Percentiles rank a stretch among this genome's conserved stretches.
phyloP scores from a whole-genome alignment of 2,888 invertebrate species.

The Syrista parreyssii region DNA sequence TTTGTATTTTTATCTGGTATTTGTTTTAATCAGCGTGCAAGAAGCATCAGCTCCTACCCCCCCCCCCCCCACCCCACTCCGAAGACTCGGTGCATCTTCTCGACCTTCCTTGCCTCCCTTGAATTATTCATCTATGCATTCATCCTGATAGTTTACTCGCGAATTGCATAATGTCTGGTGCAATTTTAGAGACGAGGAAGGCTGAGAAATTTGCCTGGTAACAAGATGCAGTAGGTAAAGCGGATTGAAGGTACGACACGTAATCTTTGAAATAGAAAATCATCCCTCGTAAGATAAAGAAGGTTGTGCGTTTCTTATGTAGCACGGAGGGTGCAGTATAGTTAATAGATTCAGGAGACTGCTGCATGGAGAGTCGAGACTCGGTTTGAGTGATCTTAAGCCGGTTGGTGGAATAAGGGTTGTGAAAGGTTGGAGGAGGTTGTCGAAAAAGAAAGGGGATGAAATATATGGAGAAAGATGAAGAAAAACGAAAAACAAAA shows the following conservation, averaged over 20 bases:
- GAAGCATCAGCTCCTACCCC: too few species aligned
- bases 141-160: constrained; percentile 36
- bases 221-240: not conserved
- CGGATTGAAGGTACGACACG: not conserved
- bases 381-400: not conserved
- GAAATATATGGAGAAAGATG: not conserved
- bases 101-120: constrained; percentile 1
- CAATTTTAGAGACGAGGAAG: not conserved
- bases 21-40: rapidly evolving
- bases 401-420: not conserved
- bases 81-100: too few species aligned
- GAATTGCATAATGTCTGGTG: constrained; percentile 29
- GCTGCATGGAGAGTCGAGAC: too few species aligned
- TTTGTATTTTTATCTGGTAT: not conserved
- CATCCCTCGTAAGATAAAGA: not conserved
- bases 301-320: not conserved
- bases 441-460: not conserved
- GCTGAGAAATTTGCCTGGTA: not conserved
- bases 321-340: too few species aligned
- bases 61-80: too few species aligned
- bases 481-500: not conserved
- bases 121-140: constrained; percentile 20
- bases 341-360: too few species aligned
- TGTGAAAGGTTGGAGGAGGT: not conserved
- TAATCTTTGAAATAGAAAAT: not conserved